Evolutionary conservation across 2,888 invertebrate genomes (phyloP), one percentile per base, ranked within the genome.

Genomic region (Dolichopus griseipennis): DNA sequence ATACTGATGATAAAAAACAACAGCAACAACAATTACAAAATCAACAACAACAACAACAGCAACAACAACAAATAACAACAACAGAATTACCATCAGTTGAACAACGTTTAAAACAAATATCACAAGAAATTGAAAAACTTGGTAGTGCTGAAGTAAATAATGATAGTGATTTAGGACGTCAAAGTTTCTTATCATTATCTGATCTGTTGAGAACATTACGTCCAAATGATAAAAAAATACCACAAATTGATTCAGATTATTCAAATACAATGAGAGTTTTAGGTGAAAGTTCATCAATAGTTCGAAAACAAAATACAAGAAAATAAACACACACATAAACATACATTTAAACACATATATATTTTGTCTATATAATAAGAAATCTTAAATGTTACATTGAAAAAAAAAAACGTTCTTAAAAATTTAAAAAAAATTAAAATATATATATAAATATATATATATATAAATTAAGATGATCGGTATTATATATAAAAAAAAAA

Each of bases 171-270:
- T 71, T 80, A 5, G 78, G 77, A 27, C 80, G 78, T 0, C 80
- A 81, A 70, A 80, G 81, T 22, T 81, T 81, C 68, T 75, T 81
- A 33, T 81, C 81, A 1, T 73, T 81, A 5, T 79, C 80, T 68
- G 81, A 81, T 73, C 75, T 81, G 61, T 80, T 81, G 70, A 79
- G 81, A 68, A 81, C 81, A 3, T 70, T 81, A 62, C 77, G 78
- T 63, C 81, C 81, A 43, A 79, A 78, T 68, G 81, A 81, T 34
- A 79, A 80, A 69, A 81, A 81, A 72, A 77, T 79, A 64, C 81
- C 81, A 43, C 81, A 81, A 75, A 81, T 81, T 68, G 81, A 81
- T 73, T 81, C 81, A 2, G 80, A 81, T 71, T 81, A 81, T 72
- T 81, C 81, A 21, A 80, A 81, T 72, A 81, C 81, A 67, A 81